Base-by-base conservation (phyloP, 2,113 vertebrate species). In the Deroptyus accipitrinus region DNA sequence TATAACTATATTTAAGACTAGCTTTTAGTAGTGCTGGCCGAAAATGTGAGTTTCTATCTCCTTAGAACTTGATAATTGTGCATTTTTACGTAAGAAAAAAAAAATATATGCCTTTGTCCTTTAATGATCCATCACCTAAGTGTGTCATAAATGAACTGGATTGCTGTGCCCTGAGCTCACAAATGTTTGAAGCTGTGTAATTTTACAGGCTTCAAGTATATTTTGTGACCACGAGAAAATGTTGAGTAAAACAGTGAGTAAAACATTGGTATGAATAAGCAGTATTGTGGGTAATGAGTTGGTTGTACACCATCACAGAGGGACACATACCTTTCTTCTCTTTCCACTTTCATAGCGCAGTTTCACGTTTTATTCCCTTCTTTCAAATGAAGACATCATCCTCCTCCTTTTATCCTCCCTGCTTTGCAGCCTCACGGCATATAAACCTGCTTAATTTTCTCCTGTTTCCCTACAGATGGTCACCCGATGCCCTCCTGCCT, bases 401-500 rank as follows among this genome's bases (percentile, higher is more conserved):
- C 10, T 86, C 6, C 28, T 92, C 4, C 57, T 76, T 68, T 61
- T 35, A 17, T 14, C 5, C 22, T 54, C 7, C 7, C 42, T 1
- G 0, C 15, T 55, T 89, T 68, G 24, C 22, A 72, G 4, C 25
- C 35, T 70, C 8, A 42, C 2, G 1, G 13, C 7, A 3, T 28
- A 9, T 16, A 52, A 5, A 6, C 16, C 11, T 10, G 25, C 25
- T 76, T 76, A 11, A 9, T 73, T 55, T 54, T 42, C 35, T 67
- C 19, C 51, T 86, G 12, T 83, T 73, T 17, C 8, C 10, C 10
- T 1, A 3, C 18, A 64, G 64, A 11, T 6, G 17, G 49, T 74
- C 22, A 9, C 28, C 5, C 0, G 0, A 17, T 61, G 19, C 7
- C 20, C 31, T 85, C 11, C 41, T 79, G 28, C n/a, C n/a, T 68